Evolutionary conservation across 2,113 vertebrate genomes (phyloP).

Genomic region (Bettongia penicillata): DNA sequence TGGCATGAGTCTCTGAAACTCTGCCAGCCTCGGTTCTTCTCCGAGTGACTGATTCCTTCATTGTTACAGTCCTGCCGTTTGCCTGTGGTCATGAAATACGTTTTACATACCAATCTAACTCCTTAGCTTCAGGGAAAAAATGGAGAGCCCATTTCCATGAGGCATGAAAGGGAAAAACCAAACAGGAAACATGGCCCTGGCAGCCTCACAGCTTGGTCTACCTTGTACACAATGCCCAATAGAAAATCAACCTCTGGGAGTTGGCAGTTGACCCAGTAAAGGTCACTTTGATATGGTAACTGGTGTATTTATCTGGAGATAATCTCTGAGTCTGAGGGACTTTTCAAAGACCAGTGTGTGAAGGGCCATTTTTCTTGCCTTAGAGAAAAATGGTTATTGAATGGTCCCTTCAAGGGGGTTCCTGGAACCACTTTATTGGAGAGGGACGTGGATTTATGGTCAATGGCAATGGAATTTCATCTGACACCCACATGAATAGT

Average conservation of each 20-base stretch:
- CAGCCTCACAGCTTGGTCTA: conserved; percentile 25
- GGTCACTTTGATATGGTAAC: background rate
- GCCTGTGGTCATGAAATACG: background rate
- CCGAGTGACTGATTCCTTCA: background rate
- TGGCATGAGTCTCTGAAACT: background rate
- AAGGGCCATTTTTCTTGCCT: conserved; percentile 33
- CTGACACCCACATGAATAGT: background rate
- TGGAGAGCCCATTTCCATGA: conserved; percentile 1
- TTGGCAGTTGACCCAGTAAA: conserved; percentile 26
- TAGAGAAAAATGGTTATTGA: background rate
- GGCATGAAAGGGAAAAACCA: conserved; percentile 42
- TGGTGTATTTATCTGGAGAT: background rate
- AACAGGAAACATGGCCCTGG: conserved; percentile 68
- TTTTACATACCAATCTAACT: conserved; percentile 63
- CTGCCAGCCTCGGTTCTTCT: background rate
- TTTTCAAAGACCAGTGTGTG: background rate
- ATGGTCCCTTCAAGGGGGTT: background rate
- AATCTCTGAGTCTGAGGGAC: background rate
- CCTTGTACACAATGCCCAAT: background rate
- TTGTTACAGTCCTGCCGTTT: background rate
- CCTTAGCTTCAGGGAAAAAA: conserved; percentile 33
- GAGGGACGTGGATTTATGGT: conserved; percentile 17
- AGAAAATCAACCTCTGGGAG: background rate
- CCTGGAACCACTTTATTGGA: conserved; percentile 29
- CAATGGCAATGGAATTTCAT: background rate